Base-by-base conservation (phyloP, 2,113 vertebrate species). In the Microcebus griseorufus region DNA sequence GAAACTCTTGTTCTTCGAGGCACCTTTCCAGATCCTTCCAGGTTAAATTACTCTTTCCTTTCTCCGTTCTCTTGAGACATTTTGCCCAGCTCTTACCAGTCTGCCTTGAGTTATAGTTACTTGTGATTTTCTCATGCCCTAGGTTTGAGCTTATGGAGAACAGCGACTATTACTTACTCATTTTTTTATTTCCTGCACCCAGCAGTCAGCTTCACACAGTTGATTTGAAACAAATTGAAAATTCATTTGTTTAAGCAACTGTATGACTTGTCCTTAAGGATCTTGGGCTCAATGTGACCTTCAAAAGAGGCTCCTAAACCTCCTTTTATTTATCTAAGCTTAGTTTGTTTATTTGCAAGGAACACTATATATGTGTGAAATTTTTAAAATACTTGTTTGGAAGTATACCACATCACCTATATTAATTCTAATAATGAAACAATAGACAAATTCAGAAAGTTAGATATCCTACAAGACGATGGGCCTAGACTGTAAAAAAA, bases 161-260 rank as follows among this genome's bases (percentile, higher is more conserved):
- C 32, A 88, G 12, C 29, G n/a, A 65, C 73, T 23, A 53, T 60
- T 76, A 70, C 79, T 91, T 62, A 64, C 48, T 53, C 48, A 58
- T 55, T 5, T 89, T 95, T 84, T 88, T 82, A 58, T 88, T 88
- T 94, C 51, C 78, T 95, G 20, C 23, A 94, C 39, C 60, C 64
- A 96, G 55, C 58, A 69, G 53, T 79, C 23, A 91, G 82, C 34
- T 86, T 72, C 83, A 72, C 25, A 55, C 55, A 95, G 42, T 70
- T 65, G 39, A 85, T 80, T 20, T 42, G 14, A 87, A 75, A 65
- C 7, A 70, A 78, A 34, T 34, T 70, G 75, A 92, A 90, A 93
- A 90, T 76, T 27, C 12, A 55, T 90, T 96, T 85, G 45, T 88
- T 94, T 60, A 80, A 90, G 78, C 34, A 83, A 70, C 27, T 73